Conservation (phyloP, 2,888 invertebrate genomes). For the Ennomos erosarius region DNA sequence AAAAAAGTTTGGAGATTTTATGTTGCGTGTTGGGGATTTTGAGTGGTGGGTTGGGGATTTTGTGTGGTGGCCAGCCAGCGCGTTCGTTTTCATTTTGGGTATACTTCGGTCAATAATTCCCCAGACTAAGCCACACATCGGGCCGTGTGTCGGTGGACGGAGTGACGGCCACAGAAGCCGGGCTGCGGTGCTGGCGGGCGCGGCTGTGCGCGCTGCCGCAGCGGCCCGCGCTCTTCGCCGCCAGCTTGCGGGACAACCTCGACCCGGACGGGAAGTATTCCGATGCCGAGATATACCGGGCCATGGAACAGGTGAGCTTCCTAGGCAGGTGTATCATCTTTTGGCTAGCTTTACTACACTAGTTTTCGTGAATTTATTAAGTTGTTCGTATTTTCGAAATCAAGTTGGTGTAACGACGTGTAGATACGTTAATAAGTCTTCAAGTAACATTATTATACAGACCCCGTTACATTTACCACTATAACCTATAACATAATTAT, state of each 20-base stretch:
- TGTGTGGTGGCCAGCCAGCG: neutral
- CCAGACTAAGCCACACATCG: slow-evolving; percentile 72
- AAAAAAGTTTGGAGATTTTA: neutral
- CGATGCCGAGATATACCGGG: slow-evolving; percentile 89
- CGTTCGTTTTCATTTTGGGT: too few species aligned
- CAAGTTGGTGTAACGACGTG: too few species aligned
- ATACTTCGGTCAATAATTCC: neutral
- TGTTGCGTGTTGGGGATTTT: neutral
- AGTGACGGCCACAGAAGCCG: slow-evolving; percentile 65
- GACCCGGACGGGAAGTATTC: slow-evolving; percentile 89
- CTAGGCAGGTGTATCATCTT: too few species aligned
- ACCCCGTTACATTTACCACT: too few species aligned
- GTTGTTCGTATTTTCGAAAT: too few species aligned
- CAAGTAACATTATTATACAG: too few species aligned
- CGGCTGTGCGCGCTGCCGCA: slow-evolving; percentile 88
- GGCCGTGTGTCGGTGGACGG: slow-evolving; percentile 80
- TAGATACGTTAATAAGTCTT: too few species aligned
- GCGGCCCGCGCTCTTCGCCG: slow-evolving; percentile 90
- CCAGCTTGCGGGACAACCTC: slow-evolving; percentile 90
- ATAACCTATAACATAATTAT: too few species aligned
- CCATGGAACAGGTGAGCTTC: slow-evolving; percentile 87
- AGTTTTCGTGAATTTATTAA: too few species aligned
- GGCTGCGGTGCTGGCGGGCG: slow-evolving; percentile 83
- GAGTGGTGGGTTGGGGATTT: neutral
- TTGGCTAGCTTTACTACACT: too few species aligned